Percentiles rank a stretch among this genome's conserved stretches.
Conservation (phyloP, 2,113 vertebrate species). For the Mellivora capensis region DNA sequence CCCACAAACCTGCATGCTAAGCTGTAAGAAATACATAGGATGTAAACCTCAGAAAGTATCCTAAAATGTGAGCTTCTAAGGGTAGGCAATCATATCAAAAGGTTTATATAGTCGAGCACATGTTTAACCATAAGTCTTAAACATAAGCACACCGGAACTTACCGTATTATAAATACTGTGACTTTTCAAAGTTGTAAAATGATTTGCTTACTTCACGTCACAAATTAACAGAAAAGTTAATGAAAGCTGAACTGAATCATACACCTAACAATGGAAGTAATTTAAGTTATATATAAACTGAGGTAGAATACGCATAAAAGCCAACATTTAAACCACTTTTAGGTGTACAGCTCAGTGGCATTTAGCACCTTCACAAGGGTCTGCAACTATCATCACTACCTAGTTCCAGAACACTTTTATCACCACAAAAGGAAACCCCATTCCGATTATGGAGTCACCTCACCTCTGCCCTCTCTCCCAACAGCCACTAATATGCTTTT, state of each 20-base stretch:
- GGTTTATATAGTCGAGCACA: neutral
- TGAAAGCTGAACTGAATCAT: neutral
- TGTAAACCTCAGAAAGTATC: neutral
- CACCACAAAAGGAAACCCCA: no score
- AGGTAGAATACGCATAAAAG: neutral
- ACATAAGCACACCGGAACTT: slow-evolving; percentile 3
- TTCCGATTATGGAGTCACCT: neutral
- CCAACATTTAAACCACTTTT: neutral
- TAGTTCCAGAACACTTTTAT: neutral
- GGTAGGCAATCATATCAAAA: neutral
- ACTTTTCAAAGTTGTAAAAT: slow-evolving; percentile 3
- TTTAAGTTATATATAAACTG: neutral
- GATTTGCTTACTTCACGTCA: neutral
- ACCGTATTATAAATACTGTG: neutral
- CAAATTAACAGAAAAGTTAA: neutral
- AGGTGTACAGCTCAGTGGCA: neutral
- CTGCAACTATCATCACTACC: neutral
- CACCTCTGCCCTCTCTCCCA: neutral
- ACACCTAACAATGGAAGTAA: neutral
- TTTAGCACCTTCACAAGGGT: neutral
- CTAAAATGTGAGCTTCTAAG: slow-evolving; percentile 3
- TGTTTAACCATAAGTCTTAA: neutral
- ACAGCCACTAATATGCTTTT: neutral
- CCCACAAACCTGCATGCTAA: neutral
- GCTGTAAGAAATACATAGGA: neutral